These are phyloP conservation scores for Dufourea novaeangliae DNA, from an alignment of 1,140 invertebrate species.

Conservation along the genomic window DNA sequence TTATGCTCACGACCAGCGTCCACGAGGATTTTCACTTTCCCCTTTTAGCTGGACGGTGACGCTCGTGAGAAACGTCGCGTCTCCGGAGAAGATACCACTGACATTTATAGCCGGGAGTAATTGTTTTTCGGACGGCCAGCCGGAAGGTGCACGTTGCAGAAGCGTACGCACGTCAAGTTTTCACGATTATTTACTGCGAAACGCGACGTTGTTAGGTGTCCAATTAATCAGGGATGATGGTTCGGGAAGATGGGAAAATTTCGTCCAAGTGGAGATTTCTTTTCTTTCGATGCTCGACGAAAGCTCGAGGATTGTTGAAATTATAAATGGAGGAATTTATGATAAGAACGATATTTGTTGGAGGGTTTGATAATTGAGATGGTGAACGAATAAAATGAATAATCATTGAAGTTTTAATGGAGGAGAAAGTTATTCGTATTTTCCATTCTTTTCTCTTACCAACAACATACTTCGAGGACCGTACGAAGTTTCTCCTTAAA, in stretches of 20 bases:
- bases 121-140: constrained; percentile 19
- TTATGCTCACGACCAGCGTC: neutral
- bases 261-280: neutral
- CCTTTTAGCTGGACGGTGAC: too few relatives aligned
- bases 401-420: too few relatives aligned
- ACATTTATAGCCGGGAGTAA: constrained; percentile 25
- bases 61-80: constrained; percentile 4
- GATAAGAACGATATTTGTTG: too few relatives aligned
- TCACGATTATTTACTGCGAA: constrained; percentile 21
- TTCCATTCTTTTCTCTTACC: too few relatives aligned
- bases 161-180: neutral
- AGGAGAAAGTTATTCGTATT: too few relatives aligned
- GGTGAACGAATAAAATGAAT: too few relatives aligned
- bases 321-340: too few relatives aligned
- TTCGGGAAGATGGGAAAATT: neutral
- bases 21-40: constrained; percentile 39
- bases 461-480: too few relatives aligned
- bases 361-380: too few relatives aligned
- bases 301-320: too few relatives aligned
- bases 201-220: constrained; percentile 5
- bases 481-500: too few relatives aligned
- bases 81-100: neutral
- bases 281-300: neutral
- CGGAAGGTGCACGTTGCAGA: neutral
- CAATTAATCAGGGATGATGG: constrained; percentile 36